These are phyloP conservation scores for Lepus timidus DNA, from an alignment of 2,113 vertebrate genomes.

Conservation along the genomic window DNA sequence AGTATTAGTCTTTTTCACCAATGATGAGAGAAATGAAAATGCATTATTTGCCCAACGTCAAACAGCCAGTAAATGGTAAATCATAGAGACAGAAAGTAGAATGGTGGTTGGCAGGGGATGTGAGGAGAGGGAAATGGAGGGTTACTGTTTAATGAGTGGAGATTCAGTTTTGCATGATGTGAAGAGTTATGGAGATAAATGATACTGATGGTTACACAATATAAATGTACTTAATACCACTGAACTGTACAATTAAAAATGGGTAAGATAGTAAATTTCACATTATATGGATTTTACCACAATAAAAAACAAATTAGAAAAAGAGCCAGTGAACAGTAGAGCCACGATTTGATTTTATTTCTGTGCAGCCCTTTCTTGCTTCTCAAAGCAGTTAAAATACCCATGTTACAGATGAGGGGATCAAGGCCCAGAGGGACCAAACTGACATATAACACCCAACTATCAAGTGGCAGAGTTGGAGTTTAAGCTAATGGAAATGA, in stretches of 20 bases:
- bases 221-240: neutral
- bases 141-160: neutral
- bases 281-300: neutral
- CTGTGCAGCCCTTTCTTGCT: conserved; percentile 22
- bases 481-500: neutral
- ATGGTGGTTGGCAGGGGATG: neutral
- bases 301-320: neutral
- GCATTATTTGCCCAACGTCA: conserved; percentile 10
- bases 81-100: neutral
- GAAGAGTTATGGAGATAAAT: conserved; percentile 1
- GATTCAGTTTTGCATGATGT: conserved; percentile 23
- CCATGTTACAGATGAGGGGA: conserved; percentile 1
- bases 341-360: conserved; percentile 38
- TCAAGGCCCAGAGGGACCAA: neutral
- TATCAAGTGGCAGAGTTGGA: conserved; percentile 26
- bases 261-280: conserved; percentile 14
- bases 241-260: conserved; percentile 42
- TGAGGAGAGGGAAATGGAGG: neutral
- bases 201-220: neutral
- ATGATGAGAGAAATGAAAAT: conserved; percentile 33
- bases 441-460: neutral
- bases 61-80: conserved; percentile 9
- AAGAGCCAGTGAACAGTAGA: neutral
- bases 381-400: neutral
- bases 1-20: neutral